Evolutionary conservation across 2,113 vertebrate species (phyloP).

Genomic region (Epinephelus fuscoguttatus): DNA sequence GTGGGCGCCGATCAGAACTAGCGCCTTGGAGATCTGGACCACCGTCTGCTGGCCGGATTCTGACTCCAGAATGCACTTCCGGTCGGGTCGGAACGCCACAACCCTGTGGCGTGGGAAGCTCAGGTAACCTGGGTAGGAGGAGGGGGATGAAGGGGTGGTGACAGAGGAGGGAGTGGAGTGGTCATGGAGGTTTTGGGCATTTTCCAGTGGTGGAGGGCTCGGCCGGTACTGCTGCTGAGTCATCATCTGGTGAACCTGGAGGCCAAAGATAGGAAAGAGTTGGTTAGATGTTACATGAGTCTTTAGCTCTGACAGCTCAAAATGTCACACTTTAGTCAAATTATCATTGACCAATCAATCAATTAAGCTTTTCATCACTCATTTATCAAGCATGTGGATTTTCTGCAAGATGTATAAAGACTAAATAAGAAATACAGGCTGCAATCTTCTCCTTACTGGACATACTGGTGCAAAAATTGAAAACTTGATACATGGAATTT

Average conservation of each 20-base stretch:
- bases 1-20: slow-evolving; percentile 86
- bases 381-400: neutral
- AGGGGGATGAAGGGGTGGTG: slow-evolving; percentile 3
- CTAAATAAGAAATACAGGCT: too few species aligned
- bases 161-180: slow-evolving; percentile 14
- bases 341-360: too few species aligned
- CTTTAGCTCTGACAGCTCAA: too few species aligned
- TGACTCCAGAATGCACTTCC: slow-evolving; percentile 82
- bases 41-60: slow-evolving; percentile 69
- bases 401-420: neutral
- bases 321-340: neutral
- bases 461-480: neutral
- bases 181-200: neutral
- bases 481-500: neutral
- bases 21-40: slow-evolving; percentile 83
- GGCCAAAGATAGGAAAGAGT: neutral
- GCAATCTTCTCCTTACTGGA: neutral
- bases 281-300: too few species aligned
- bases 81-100: slow-evolving; percentile 75
- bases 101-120: slow-evolving; percentile 84
- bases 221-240: slow-evolving; percentile 81
- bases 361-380: too few species aligned
- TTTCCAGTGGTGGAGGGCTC: neutral
- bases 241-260: slow-evolving; percentile 88
- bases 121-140: slow-evolving; percentile 83